phyloP scores from a whole-genome alignment of 2,797 vertebrate genomes.

The Chaunax sp. region DNA sequence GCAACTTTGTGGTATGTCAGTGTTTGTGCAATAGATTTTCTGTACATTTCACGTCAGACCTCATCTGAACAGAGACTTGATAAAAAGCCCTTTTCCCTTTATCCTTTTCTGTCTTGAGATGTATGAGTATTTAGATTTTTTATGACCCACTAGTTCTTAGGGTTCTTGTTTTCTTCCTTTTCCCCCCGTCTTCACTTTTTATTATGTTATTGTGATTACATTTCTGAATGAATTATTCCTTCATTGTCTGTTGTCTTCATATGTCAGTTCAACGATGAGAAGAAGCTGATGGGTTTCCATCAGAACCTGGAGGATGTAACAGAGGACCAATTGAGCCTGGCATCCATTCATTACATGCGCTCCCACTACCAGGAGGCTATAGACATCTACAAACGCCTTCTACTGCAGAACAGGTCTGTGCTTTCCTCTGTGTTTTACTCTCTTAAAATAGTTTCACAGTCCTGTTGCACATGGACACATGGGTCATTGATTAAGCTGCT shows the following conservation, averaged over 20 bases:
- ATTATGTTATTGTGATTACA: not conserved
- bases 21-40: not conserved
- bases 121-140: not conserved
- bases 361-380: conserved; percentile 99
- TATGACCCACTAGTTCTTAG: not conserved
- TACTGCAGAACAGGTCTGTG: conserved; percentile 91
- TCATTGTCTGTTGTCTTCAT: not conserved
- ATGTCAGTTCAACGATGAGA: conserved; percentile 94
- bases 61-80: not conserved
- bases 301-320: conserved; percentile 97
- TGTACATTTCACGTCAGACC: not conserved
- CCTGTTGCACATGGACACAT: not conserved
- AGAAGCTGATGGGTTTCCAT: conserved; percentile 96
- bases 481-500: no score
- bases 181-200: not conserved
- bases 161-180: not conserved
- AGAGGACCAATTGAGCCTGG: conserved; percentile 97
- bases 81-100: not conserved
- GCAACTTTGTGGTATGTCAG: not conserved
- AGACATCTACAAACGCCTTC: conserved; percentile 97
- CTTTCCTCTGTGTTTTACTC: not conserved
- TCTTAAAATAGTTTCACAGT: conserved; percentile 20
- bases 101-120: not conserved
- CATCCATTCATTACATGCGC: conserved; percentile 98
- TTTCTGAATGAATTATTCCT: conserved; percentile 1